Evolutionary conservation across 2,797 vertebrate species (phyloP), one percentile per base, ranked within the genome.

Genomic region (Sphaeramia orbicularis): DNA sequence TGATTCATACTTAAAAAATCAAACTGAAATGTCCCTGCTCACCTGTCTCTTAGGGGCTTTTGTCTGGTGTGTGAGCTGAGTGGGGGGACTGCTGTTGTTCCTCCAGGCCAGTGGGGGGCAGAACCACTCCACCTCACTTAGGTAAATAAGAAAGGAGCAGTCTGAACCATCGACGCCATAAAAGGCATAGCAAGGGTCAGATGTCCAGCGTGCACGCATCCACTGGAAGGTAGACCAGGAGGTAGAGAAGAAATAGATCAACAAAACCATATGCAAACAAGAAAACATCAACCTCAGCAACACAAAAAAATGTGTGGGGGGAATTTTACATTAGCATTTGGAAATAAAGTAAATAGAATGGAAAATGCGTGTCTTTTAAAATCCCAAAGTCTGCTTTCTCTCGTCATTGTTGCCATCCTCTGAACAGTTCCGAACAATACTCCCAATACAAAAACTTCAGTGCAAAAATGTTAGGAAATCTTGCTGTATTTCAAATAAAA

Each of bases 131-230:
- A 98, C 96, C 84, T 99, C 97, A 0, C 97, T 99, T 85, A 99
- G 95, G 93, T 99, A 99, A 89, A 96, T 86, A 61, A 99, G 95
- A 91, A 99, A 98, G 1, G 97, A 99, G 84, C 97, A 99, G 85
- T 98, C 97, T 0, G 97, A 98, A 64, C 97, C 97, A 0, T 99
- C 97, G 10, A 99, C 97, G 0, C 97, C 97, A 0, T 99, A 99
- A 80, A 98, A 99, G 16, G 96, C 95, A 0, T 99, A 99, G 91
- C 97, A 99, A 51, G 97, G 97, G 89, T 99, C 97, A 0, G 97
- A 98, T 2, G 96, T 98, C 97, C 97, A 99, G 62, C 97, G 95
- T n/a, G 97, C 96, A 18, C 97, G 95, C 97, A 99, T 98, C 97
- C 97, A 99, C 91, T 92, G 57, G 9, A 69, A 7, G 11, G 15